Evolutionary conservation across 2,113 vertebrate genomes (phyloP), one percentile per base, ranked within the genome.

Genomic region (Carassius carassius): DNA sequence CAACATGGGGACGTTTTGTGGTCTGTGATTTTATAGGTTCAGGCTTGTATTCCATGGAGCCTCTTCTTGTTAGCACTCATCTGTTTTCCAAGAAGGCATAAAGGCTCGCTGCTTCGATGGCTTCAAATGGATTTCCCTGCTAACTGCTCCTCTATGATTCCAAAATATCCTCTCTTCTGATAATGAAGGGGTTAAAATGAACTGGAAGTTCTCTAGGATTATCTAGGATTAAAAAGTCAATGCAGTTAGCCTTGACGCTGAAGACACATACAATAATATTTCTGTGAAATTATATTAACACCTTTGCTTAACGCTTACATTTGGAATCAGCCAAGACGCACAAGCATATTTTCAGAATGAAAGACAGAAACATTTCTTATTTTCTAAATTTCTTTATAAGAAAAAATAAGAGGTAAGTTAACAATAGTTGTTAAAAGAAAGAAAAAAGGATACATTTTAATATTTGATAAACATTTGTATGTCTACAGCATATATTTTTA

Each of bases 321-420:
- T 37, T 72, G 69, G 32, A 72, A 72, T 19, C 69, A 41, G 14
- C 23, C 25, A 13, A 14, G 14, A 65, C 16, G 25, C 72, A 74
- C 6, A 0, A 74, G n/a, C 11, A 74, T 23, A 73, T 47, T 47
- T 49, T 74, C 2, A 60, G 60, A 84, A 86, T 23, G 13, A 86
- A 41, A 14, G 41, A 72, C 58, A 78, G 35, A 58, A 63, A 62
- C 51, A 83, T 29, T 41, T 49, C 5, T 60, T 84, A 69, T 65
- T 73, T 90, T 83, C 51, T 85, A 19, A 21, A 83, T 86, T 84
- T 81, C 35, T 90, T 86, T 86, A 85, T 84, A 83, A 85, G 81
- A 74, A 82, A 88, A 86, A 88, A 89, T 87, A 87, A 54, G 60
- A 81, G 78, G 37, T 77, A 54, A 63, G 58, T 82, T 74, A 86